These are phyloP conservation scores for Pelobates fuscus DNA, from an alignment of 2,113 vertebrate species.

Conservation along the genomic window DNA sequence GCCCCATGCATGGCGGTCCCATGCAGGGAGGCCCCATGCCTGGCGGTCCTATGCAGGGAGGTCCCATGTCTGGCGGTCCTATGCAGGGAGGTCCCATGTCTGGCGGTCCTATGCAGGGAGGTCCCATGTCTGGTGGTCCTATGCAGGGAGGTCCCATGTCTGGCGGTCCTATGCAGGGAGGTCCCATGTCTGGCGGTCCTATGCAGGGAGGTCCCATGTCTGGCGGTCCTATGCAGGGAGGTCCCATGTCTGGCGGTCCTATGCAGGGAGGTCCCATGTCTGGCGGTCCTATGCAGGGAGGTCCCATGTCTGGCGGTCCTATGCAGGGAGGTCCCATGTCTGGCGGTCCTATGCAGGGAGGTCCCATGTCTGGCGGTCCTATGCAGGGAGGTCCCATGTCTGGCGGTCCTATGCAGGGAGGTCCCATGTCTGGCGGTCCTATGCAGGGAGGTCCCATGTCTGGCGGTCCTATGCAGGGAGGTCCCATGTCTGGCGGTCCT, in stretches of 20 bases:
- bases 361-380: constrained; percentile 46
- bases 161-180: constrained; percentile 40
- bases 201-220: constrained; percentile 13
- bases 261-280: constrained; percentile 35
- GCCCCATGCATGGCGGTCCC: constrained; percentile 55
- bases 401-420: constrained; percentile 66
- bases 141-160: constrained; percentile 33
- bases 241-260: constrained; percentile 55
- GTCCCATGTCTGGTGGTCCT: constrained; percentile 38
- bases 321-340: background rate
- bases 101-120: constrained; percentile 65
- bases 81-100: constrained; percentile 61
- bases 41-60: background rate
- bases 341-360: constrained; percentile 54
- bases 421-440: constrained; percentile 52
- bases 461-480: background rate
- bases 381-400: constrained; percentile 63
- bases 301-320: constrained; percentile 7
- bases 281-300: background rate
- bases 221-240: background rate
- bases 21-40: constrained; percentile 47
- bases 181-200: constrained; percentile 7
- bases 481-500: constrained; percentile 55
- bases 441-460: background rate
- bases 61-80: no score